Conservation (phyloP, 2,888 invertebrate species). For the Melipona beecheii region DNA sequence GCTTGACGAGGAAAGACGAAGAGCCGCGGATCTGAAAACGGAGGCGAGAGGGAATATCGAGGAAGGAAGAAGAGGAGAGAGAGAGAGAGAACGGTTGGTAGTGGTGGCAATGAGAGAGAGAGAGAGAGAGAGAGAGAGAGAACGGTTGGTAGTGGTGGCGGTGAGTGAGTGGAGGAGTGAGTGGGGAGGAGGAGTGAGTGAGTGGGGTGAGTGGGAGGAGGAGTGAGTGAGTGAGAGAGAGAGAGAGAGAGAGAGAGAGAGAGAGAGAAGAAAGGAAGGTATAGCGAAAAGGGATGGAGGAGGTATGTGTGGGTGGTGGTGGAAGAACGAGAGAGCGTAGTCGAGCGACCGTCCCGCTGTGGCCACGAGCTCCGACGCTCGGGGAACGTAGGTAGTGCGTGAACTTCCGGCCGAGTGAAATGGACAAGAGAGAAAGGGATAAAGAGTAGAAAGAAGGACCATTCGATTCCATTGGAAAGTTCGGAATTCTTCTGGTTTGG, state of each 20-base stretch:
- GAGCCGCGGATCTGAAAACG: neutral
- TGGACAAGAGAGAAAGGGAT: constrained; percentile 66
- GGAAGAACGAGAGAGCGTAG: constrained; percentile 81
- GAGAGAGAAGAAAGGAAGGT: constrained; percentile 23
- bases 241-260: constrained; percentile 9
- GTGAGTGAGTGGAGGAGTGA: no score
- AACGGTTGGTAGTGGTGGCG: constrained; percentile 22
- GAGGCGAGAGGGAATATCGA: constrained; percentile 1
- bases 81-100: neutral
- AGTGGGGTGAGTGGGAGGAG: neutral
- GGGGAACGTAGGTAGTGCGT: constrained; percentile 81
- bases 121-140: constrained; percentile 16
- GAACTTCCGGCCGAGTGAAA: constrained; percentile 75
- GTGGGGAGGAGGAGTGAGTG: no score
- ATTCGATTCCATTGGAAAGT: constrained; percentile 25
- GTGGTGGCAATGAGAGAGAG: neutral
- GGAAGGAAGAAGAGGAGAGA: neutral
- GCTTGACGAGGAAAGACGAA: neutral
- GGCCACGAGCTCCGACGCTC: constrained; percentile 82
- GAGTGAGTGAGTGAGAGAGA: constrained; percentile 3
- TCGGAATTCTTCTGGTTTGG: constrained; percentile 41
- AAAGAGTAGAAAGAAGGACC: constrained; percentile 18
- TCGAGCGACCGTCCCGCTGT: constrained; percentile 84
- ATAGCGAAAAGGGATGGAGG: constrained; percentile 27
- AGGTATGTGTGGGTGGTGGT: constrained; percentile 68